phyloP scores from a whole-genome alignment of 2,888 invertebrate species.

The Celastrina argiolus region DNA sequence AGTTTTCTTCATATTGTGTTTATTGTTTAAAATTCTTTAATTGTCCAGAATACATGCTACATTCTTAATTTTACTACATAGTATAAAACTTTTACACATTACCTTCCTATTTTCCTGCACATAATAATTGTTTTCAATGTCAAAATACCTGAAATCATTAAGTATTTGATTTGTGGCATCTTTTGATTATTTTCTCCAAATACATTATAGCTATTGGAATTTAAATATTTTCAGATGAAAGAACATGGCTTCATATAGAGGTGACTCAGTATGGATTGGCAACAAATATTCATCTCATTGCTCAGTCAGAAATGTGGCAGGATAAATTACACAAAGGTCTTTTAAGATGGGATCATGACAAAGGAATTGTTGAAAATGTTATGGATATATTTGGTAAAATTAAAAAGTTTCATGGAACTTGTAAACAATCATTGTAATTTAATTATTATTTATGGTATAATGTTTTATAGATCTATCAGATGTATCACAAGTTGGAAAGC shows the following conservation, averaged over 20 bases:
- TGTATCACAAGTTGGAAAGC: conserved; percentile 14
- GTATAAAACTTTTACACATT: no score
- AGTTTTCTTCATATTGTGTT: conserved; percentile 24
- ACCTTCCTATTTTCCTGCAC: conserved; percentile 24
- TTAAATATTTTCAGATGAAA: conserved; percentile 58
- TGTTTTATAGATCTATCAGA: conserved; percentile 24
- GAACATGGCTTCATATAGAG: conserved; percentile 64
- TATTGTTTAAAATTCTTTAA: neutral
- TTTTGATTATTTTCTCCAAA: no score
- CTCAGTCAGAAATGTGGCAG: conserved; percentile 54
- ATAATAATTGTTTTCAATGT: no score
- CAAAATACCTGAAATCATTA: no score
- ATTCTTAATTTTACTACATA: no score
- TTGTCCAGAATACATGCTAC: neutral
- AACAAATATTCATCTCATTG: conserved; percentile 57
- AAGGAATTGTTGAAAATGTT: conserved; percentile 60
- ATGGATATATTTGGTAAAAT: conserved; percentile 56
- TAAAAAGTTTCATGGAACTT: neutral
- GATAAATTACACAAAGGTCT: conserved; percentile 55
- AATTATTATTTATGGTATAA: neutral
- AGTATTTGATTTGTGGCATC: no score
- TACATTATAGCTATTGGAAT: no score
- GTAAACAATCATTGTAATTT: neutral
- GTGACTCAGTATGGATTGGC: conserved; percentile 57
- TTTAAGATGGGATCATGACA: conserved; percentile 63